phyloP scores from a whole-genome alignment of 2,888 invertebrate genomes.

The Scelioninae gen. 2 region DNA sequence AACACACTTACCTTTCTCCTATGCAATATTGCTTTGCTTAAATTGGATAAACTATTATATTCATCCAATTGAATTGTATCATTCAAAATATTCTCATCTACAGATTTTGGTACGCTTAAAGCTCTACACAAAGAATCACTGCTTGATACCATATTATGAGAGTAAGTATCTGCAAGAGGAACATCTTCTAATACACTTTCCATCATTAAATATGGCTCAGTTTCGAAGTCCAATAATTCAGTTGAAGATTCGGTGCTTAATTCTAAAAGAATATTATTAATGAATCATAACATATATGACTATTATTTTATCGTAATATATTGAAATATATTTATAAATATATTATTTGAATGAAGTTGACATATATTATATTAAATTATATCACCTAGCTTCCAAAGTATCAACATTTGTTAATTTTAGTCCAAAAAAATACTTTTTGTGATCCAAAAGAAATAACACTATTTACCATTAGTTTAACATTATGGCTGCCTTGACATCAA shows the following conservation, averaged over 20 bases:
- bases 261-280: conserved; percentile 74
- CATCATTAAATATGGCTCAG: conserved; percentile 88
- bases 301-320: too few species aligned
- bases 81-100: conserved; percentile 66
- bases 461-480: too few species aligned
- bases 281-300: neutral
- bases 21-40: conserved; percentile 86
- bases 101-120: conserved; percentile 71
- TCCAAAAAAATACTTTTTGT: too few species aligned
- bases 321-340: too few species aligned
- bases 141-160: conserved; percentile 82
- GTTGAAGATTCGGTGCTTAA: conserved; percentile 79
- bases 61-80: conserved; percentile 76
- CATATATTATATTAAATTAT: too few species aligned
- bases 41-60: conserved; percentile 81
- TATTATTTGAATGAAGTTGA: too few species aligned
- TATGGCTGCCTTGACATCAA: too few species aligned
- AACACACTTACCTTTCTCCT: conserved; percentile 77
- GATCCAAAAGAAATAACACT: too few species aligned
- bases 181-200: conserved; percentile 85
- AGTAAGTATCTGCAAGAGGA: conserved; percentile 80
- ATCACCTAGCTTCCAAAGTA: too few species aligned
- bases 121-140: conserved; percentile 75
- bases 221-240: conserved; percentile 88
- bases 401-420: too few species aligned